Base-by-base conservation (phyloP, 2,113 vertebrate species). In the Hyperoodon ampullatus region DNA sequence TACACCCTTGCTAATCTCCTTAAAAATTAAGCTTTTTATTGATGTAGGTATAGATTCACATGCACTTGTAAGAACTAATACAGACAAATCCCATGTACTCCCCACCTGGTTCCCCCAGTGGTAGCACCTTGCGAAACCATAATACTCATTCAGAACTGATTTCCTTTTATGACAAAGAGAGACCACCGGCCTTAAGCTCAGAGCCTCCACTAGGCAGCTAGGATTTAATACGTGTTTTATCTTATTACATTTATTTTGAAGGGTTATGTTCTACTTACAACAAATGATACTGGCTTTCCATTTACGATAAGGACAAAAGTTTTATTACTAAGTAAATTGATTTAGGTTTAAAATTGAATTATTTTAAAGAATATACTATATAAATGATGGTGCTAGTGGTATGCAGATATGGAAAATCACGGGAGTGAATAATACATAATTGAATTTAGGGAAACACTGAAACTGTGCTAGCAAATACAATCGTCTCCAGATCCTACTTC, bases 281-380 rank as follows among this genome's bases (percentile, higher is more conserved):
- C 18, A 84, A 50, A 74, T 33, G n/a, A 70, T 72, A 44, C 10
- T 19, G 0, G 42, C 35, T 88, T 95, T 93, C 71, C 75, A 91
- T 93, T 95, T 93, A 88, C 58, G 50, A 91, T 88, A 44, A 93
- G 55, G 50, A 88, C 44, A 74, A 84, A 90, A 39, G 70, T 68
- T 84, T 92, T 80, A 68, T 85, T 80, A 58, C 71, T 85, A 68
- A 95, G 50, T 85, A 94, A 84, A 85, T 95, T 93, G 63, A 95
- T 95, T 74, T 78, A 61, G 84, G 66, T 70, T 85, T 93, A 85
- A 87, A 92, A 65, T 82, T 82, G 85, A 89, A 72, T 85, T 85
- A 92, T 81, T 94, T 80, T 89, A 94, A 88, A 88, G 65, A 89
- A 35, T 15, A 35, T 28, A 42, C 84, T 92, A 8, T 33, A 50